Percentiles rank a stretch among this genome's conserved stretches.
These are phyloP conservation scores for Paramuricea clavata DNA, from an alignment of 92 coral and sea anemone genomes.

Conservation along the genomic window DNA sequence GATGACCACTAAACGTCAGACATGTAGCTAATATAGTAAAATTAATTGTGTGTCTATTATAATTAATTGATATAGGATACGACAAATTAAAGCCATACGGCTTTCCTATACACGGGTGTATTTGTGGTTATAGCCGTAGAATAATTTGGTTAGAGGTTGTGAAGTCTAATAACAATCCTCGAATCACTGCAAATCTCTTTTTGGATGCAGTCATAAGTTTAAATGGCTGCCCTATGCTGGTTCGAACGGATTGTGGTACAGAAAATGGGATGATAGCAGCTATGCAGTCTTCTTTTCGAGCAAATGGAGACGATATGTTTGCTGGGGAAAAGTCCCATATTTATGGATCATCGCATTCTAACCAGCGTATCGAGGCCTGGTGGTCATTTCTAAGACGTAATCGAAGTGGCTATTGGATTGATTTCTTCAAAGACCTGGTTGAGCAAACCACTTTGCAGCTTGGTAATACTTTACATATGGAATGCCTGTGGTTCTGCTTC, in stretches of 20 bases:
- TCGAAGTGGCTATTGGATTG: not conserved
- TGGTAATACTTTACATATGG: slow-evolving; percentile 2
- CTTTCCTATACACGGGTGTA: not conserved
- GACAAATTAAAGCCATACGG: slow-evolving; percentile 15
- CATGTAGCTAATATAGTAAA: too few species aligned
- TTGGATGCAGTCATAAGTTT: not conserved
- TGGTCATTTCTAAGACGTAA: slow-evolving; percentile 16
- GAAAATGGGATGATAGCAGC: slow-evolving; percentile 40
- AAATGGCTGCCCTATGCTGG: slow-evolving; percentile 28
- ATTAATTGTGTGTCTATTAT: too few species aligned
- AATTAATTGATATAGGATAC: not conserved
- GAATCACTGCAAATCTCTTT: not conserved
- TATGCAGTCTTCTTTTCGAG: slow-evolving; percentile 26
- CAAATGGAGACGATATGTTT: not conserved
- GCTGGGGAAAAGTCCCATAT: slow-evolving; percentile 26
- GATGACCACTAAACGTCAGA: too few species aligned
- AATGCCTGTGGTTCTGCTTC: slow-evolving; percentile 35
- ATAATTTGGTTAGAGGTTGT: slow-evolving; percentile 15
- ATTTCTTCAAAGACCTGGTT: slow-evolving; percentile 25
- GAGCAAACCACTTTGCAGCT: slow-evolving; percentile 13
- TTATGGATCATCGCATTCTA: slow-evolving; percentile 8
- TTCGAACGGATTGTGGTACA: slow-evolving; percentile 43
- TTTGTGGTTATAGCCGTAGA: slow-evolving; percentile 8
- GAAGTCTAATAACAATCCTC: not conserved
- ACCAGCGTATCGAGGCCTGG: slow-evolving; percentile 23